These are phyloP conservation scores for Burhinus bistriatus DNA, from an alignment of 2,113 vertebrate genomes.

Conservation along the genomic window DNA sequence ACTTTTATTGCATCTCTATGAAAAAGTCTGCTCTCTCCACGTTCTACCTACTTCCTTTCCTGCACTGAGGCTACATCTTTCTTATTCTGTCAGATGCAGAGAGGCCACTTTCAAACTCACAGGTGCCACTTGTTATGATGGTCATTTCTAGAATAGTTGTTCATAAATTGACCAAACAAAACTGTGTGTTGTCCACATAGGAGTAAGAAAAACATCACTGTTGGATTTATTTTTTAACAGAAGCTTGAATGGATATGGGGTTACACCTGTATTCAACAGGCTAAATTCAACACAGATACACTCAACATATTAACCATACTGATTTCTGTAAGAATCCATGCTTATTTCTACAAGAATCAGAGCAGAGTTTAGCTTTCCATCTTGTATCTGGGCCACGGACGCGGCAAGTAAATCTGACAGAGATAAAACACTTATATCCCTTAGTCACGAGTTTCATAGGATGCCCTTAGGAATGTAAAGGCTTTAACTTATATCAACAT, in stretches of 20 bases:
- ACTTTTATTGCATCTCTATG: background rate
- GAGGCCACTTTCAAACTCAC: background rate
- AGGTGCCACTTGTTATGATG: background rate
- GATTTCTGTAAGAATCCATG: background rate
- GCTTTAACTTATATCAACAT: constrained; percentile 53
- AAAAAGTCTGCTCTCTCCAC: background rate
- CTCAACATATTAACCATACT: background rate
- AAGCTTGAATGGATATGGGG: background rate
- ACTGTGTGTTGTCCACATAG: background rate
- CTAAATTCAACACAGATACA: background rate
- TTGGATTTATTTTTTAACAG: background rate
- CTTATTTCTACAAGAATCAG: background rate
- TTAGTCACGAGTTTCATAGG: background rate
- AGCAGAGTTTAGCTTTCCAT: background rate
- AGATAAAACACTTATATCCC: background rate
- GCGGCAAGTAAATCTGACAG: background rate
- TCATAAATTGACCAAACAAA: background rate
- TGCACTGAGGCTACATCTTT: background rate
- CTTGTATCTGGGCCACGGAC: background rate
- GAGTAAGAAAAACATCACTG: background rate
- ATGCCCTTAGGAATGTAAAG: background rate
- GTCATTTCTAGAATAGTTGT: accelerated
- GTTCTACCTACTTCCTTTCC: background rate
- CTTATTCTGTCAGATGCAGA: background rate
- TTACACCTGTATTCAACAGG: background rate